Percentiles rank a stretch among this genome's conserved stretches.
phyloP scores from a whole-genome alignment of 2,888 invertebrate genomes.

The Notocelia uddmanniana region DNA sequence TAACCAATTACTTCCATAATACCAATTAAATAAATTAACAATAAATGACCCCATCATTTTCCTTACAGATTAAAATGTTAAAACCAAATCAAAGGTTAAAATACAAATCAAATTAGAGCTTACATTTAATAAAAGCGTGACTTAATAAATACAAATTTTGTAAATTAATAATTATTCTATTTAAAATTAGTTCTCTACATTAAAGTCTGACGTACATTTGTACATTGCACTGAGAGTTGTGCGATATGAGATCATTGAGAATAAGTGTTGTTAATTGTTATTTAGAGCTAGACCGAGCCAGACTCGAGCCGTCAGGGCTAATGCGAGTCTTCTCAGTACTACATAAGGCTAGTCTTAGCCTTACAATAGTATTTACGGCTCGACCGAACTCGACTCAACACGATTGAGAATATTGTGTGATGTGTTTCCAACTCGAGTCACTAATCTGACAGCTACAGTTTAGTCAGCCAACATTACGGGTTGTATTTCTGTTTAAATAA shows the following conservation, averaged over 20 bases:
- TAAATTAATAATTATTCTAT: slow-evolving; percentile 17
- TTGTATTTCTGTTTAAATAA: neutral
- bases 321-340: no score
- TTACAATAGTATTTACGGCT: no score
- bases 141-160: slow-evolving; percentile 22
- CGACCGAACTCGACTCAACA: no score
- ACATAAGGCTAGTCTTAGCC: no score
- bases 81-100: slow-evolving; percentile 13
- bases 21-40: slow-evolving; percentile 37
- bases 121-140: slow-evolving; percentile 29
- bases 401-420: neutral
- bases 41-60: slow-evolving; percentile 15
- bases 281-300: no score
- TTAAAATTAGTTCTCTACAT: slow-evolving; percentile 7
- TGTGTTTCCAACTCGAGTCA: neutral
- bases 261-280: neutral
- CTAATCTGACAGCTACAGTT: neutral
- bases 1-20: slow-evolving; percentile 17
- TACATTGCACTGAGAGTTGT: neutral
- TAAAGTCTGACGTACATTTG: slow-evolving; percentile 11
- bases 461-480: no score
- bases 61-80: slow-evolving; percentile 18
- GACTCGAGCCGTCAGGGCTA: no score
- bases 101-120: slow-evolving; percentile 16
- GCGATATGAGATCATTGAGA: neutral